A percentile compares a stretch with the other conserved stretches of the same genome.
These are phyloP conservation scores for Chitala chitala DNA, from an alignment of 2,113 vertebrate genomes.

Conservation along the genomic window DNA sequence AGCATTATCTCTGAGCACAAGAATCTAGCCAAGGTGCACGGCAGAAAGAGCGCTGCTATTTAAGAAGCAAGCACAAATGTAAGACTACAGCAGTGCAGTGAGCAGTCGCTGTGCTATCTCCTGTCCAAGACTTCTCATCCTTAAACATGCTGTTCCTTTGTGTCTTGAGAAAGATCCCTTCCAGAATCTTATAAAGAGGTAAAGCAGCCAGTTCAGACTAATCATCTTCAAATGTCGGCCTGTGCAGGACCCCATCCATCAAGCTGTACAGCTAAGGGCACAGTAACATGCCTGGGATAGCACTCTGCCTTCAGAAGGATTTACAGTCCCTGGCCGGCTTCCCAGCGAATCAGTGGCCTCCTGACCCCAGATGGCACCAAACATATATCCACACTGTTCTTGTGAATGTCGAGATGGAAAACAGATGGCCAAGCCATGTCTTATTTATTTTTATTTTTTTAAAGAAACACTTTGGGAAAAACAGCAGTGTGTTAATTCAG, in stretches of 20 bases:
- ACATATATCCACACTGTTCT: neutral
- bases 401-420: constrained; percentile 19
- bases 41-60: constrained; percentile 19
- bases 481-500: neutral
- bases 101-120: constrained; percentile 52
- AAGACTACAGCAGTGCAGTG: constrained; percentile 39
- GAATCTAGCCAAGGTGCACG: constrained; percentile 30
- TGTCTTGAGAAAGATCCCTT: constrained; percentile 6
- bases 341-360: constrained; percentile 6
- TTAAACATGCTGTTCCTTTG: constrained; percentile 38
- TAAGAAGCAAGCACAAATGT: constrained; percentile 29
- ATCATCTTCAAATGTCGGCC: neutral
- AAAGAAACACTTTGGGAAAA: neutral
- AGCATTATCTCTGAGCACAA: neutral
- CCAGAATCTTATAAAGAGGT: neutral
- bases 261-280: neutral
- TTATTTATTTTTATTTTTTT: no score
- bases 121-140: constrained; percentile 46
- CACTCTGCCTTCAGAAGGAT: constrained; percentile 12
- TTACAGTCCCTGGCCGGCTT: constrained; percentile 11
- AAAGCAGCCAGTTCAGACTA: neutral
- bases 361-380: neutral
- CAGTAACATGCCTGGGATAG: neutral
- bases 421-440: constrained; percentile 10
- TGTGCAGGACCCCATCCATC: neutral